Percentiles rank a stretch among this genome's conserved stretches.
Conservation (phyloP, 2,797 vertebrate species). For the Arnoldichthys spilopterus region DNA sequence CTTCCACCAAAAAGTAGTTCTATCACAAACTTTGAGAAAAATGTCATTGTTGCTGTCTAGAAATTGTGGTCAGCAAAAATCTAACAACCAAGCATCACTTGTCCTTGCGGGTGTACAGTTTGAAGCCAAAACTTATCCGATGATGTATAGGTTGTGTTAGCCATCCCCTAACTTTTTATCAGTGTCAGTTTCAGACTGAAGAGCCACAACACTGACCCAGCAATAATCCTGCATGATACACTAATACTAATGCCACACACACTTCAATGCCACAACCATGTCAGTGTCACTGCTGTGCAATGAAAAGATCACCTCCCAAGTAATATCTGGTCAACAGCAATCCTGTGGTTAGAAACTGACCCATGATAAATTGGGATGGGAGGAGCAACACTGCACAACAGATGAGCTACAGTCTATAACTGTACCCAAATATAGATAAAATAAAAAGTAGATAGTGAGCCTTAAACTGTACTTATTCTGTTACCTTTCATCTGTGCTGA, state of each 20-base stretch:
- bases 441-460: background rate
- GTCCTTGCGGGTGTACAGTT: too few species aligned
- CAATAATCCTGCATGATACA: too few species aligned
- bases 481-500: slow-evolving; percentile 95
- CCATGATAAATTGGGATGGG: too few species aligned
- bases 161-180: too few species aligned
- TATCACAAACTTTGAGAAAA: too few species aligned
- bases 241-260: too few species aligned
- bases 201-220: background rate
- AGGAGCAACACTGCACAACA: background rate
- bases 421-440: background rate
- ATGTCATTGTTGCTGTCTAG: too few species aligned
- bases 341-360: background rate
- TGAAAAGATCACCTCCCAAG: background rate
- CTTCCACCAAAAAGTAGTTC: too few species aligned
- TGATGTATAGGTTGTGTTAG: too few species aligned
- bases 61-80: too few species aligned
- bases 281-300: background rate
- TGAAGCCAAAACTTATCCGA: too few species aligned
- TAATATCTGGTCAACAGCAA: background rate
- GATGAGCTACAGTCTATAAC: background rate
- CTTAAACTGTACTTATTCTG: background rate
- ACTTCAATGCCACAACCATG: background rate
- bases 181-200: background rate
- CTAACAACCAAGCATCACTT: too few species aligned